Evolutionary conservation across 2,113 vertebrate species (phyloP).

Genomic region (Solea senegalensis): DNA sequence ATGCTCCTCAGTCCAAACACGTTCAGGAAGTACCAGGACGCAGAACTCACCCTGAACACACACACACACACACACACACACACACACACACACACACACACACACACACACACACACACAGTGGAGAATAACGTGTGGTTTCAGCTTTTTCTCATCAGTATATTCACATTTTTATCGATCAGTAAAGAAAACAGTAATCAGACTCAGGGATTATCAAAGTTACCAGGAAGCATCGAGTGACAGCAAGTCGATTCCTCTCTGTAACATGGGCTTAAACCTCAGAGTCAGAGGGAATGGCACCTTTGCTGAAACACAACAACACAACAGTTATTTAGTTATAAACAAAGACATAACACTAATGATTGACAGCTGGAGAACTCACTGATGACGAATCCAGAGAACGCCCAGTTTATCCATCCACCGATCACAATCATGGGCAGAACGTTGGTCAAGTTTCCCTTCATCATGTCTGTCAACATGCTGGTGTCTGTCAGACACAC

Average conservation of each 20-base stretch:
- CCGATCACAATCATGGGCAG: conserved; percentile 88
- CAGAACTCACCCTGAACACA: conserved; percentile 84
- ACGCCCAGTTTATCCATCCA: conserved; percentile 90
- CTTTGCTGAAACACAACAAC: conserved; percentile 74
- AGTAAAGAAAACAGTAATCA: too few species aligned
- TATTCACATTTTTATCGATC: too few species aligned
- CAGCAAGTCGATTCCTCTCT: conserved; percentile 85
- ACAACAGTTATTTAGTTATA: neutral
- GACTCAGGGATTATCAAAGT: neutral
- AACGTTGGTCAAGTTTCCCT: conserved; percentile 86
- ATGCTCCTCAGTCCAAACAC: conserved; percentile 84
- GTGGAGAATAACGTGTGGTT: too few species aligned
- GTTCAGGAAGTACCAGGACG: conserved; percentile 87
- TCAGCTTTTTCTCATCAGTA: too few species aligned
- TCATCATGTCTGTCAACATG: conserved; percentile 89
- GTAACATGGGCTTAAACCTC: conserved; percentile 88
- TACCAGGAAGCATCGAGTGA: conserved; percentile 87
- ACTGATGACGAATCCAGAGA: conserved; percentile 89
- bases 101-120: too few species aligned
- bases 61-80: neutral
- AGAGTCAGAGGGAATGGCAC: conserved; percentile 84
- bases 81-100: too few species aligned
- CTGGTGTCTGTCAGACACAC: conserved; percentile 76
- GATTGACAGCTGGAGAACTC: conserved; percentile 50
- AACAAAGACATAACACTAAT: neutral